Base-by-base conservation (phyloP, 2,797 vertebrate species). In the Sorex maritimensis region DNA sequence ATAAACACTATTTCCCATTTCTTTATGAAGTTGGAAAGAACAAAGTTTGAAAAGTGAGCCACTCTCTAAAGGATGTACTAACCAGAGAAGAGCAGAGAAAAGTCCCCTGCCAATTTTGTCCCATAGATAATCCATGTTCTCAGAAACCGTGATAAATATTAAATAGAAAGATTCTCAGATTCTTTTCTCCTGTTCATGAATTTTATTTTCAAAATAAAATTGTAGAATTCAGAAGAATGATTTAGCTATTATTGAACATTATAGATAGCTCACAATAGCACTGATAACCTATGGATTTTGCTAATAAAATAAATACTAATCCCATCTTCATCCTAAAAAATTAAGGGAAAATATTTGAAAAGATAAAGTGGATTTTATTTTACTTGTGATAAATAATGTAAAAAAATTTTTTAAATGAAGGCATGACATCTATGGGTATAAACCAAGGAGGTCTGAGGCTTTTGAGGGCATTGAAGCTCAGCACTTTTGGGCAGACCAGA, bases 361-460 rank as follows among this genome's bases (percentile, higher is more conserved):
- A 81, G 55, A 52, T 46, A 65, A 98, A 97, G 28, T 38, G 38
- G 81, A 84, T 52, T 92, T 97, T 94, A 12, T 67, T 67, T 67
- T 67, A 67, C 28, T 28, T 67, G 10, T 26, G 65, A 28, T 67
- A 67, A 10, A 10, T 67, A 28, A 12, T 67, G 65, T 67, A n/a
- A 67, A 67, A 67, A 19, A 67, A 28, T 3, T 9, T 2, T 28
- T 2, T 28, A 67, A 67, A 28, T 67, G 28, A 67, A 67, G 24
- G 7, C 65, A 67, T 26, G 21, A 11, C 10, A 67, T 61, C 21
- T 61, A 24, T 28, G 24, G 5, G 28, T 67, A 26, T 28, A 67
- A 67, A 28, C 26, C 26, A 26, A 67, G 11, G 26, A 67, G 12
- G 4, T 6, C 28, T 6, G 65, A 19, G 61, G 14, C 17, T 63